A percentile compares a stretch with the other conserved stretches of the same genome.
Conservation (phyloP, 2,113 vertebrate genomes). For the Mesoclemmys tuberculata region DNA sequence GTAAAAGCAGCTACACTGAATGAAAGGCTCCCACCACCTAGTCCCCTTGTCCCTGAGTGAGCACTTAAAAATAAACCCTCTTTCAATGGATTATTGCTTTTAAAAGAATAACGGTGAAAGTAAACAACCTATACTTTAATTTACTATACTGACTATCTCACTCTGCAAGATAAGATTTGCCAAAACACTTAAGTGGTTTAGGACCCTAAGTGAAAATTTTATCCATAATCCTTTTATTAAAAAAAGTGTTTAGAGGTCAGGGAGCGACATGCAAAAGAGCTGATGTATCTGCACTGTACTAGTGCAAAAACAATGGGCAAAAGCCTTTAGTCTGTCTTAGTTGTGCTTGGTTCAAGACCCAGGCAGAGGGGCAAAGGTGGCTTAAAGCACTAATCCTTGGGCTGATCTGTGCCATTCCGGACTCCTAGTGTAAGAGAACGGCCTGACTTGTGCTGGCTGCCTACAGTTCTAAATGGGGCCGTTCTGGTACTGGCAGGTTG, state of each 20-base stretch:
- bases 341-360: background rate
- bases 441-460: background rate
- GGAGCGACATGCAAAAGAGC: background rate
- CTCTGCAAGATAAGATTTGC: background rate
- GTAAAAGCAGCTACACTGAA: background rate
- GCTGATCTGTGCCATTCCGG: background rate
- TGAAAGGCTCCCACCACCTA: background rate
- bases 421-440: background rate
- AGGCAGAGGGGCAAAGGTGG: background rate
- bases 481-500: background rate
- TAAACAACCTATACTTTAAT: background rate
- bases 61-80: fast-evolving
- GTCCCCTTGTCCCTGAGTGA: background rate
- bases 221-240: background rate
- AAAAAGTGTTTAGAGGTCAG: background rate
- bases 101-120: background rate
- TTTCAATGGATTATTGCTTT: background rate
- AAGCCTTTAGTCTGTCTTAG: background rate
- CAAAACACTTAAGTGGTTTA: background rate
- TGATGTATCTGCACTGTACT: background rate
- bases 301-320: background rate
- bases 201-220: background rate
- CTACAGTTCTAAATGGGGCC: background rate
- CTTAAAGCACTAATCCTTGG: background rate
- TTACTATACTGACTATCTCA: background rate